Conservation (phyloP, 1,140 invertebrate genomes). For the Heliothis subflexa region DNA sequence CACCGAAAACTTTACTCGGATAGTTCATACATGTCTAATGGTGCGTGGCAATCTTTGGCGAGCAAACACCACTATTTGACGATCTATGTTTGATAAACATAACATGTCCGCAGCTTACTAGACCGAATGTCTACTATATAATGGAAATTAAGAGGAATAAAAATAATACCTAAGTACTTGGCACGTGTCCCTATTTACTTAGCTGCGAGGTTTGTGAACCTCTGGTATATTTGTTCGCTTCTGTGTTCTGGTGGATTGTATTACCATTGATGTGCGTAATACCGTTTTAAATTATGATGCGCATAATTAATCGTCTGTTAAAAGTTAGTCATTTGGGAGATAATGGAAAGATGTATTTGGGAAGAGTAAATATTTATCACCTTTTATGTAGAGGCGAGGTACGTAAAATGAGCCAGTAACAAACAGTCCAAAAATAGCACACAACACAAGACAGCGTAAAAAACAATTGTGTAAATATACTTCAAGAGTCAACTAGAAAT, state of each 20-base stretch:
- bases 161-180: constrained; percentile 27
- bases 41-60: constrained; percentile 44
- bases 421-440: not conserved
- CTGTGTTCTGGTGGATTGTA: constrained; percentile 24
- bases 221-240: constrained; percentile 17
- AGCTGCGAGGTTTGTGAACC: constrained; percentile 13
- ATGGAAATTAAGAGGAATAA: constrained; percentile 32
- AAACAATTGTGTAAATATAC: not conserved
- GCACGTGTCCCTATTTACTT: constrained; percentile 19
- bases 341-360: constrained; percentile 26
- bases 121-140: constrained; percentile 25
- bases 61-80: constrained; percentile 45
- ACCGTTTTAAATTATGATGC: constrained; percentile 35
- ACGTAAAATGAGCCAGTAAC: not conserved
- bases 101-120: constrained; percentile 22
- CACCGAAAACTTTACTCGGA: constrained; percentile 40
- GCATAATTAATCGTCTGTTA: constrained; percentile 33
- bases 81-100: constrained; percentile 50
- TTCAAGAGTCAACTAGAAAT: no score
- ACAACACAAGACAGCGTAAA: not conserved
- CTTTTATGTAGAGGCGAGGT: not conserved
- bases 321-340: constrained; percentile 25
- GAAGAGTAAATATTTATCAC: constrained; percentile 22
- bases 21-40: constrained; percentile 50
- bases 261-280: constrained; percentile 26